Evolutionary conservation across 1,140 invertebrate species (phyloP), one percentile per base, ranked within the genome.

Genomic region (Vollenhovia emeryi): DNA sequence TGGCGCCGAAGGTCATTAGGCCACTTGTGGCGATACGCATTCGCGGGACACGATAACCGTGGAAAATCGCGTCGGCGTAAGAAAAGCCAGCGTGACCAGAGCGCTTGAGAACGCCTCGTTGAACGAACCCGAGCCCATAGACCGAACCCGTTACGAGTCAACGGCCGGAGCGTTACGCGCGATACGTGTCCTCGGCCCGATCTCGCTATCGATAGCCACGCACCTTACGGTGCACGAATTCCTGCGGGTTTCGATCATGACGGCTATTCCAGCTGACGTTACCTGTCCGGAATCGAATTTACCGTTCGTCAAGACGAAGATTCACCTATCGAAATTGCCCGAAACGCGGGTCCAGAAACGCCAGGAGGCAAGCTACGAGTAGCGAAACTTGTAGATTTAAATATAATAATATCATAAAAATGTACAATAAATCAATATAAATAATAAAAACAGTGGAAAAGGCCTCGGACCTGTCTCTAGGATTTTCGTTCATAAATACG

Each of bases 101-200:
- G 59, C 68, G 60, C 80, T 87, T 3, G 52, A 80, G 78, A 87
- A 90, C 55, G 87, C 78, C 36, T 84, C 85, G 85, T 86, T 82
- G 78, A 62, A 89, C 85, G 50, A 80, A 76, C 60, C 57, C 45
- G 45, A 84, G 75, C 57, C 87, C 87, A 85, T 90, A 91, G 90
- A 88, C 74, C 87, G 86, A 86, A 91, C 90, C 92, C 92, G 91
- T 92, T 92, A 92, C 90, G 88, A 92, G 92, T 93, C 92, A 92
- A 92, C 89, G 91, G 90, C 91, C 91, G 82, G 71, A 85, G 85
- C 60, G 68, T 84, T 82, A 82, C 66, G 50, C 78, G 78, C 40
- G 78, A 83, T 84, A 79, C 48, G 11, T 60, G 84, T 89, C 80
- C 85, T 87, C 76, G 45, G 68, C 73, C 33, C 76, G 52, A 85